Conservation (phyloP, 2,888 invertebrate species). For the Trypoxylon attenuatum region DNA sequence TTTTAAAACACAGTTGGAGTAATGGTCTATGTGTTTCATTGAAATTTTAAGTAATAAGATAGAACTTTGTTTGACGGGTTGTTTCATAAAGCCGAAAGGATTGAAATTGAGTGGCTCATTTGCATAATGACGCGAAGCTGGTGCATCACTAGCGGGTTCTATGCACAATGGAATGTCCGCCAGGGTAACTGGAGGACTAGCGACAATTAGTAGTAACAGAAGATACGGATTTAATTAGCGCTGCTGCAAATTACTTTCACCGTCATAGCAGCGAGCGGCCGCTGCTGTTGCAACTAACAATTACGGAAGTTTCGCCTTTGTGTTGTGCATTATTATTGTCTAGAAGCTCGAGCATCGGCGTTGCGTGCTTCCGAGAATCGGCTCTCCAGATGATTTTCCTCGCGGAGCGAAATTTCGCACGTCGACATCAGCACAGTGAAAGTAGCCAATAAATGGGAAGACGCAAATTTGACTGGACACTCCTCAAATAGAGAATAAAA, state of each 20-base stretch:
- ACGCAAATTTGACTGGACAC: no score
- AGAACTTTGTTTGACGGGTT: no score
- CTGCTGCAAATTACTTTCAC: conserved; percentile 1
- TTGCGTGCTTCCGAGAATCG: conserved; percentile 23
- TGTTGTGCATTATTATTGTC: conserved; percentile 19
- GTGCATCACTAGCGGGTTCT: no score
- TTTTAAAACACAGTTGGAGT: no score
- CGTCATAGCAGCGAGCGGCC: neutral
- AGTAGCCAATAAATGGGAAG: neutral
- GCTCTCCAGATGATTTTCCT: conserved; percentile 21
- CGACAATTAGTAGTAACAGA: conserved; percentile 6
- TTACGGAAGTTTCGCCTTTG: neutral
- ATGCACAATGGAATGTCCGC: neutral
- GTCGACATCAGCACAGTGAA: neutral
- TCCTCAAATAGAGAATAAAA: no score
- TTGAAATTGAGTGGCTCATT: no score
- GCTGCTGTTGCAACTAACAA: conserved; percentile 8
- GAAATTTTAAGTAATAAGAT: no score
- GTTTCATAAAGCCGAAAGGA: no score
- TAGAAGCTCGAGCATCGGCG: conserved; percentile 11
- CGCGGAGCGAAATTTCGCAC: conserved; percentile 10
- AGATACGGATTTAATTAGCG: conserved; percentile 9
- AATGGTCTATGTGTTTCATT: no score
- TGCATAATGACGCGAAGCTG: no score
- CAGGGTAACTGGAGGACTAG: neutral